Percentiles rank a stretch among this genome's conserved stretches.
phyloP scores from a whole-genome alignment of 2,888 invertebrate genomes.

The Agapostemon virescens region DNA sequence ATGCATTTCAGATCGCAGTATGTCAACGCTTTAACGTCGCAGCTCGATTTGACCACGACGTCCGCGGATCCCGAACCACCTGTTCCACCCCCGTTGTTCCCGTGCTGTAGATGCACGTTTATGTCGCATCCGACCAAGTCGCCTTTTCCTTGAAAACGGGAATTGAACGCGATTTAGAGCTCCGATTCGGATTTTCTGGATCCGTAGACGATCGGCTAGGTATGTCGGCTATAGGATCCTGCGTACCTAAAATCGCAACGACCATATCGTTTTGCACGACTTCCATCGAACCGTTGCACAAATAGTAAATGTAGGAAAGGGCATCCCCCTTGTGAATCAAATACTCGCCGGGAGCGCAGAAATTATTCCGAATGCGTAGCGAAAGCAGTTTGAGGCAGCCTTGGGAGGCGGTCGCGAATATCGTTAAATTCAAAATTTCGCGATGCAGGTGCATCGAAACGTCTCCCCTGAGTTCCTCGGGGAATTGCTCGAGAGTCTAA shows the following conservation, averaged over 20 bases:
- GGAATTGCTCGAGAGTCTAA: slow-evolving; percentile 96
- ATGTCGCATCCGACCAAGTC: slow-evolving; percentile 97
- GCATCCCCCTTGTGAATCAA: slow-evolving; percentile 97
- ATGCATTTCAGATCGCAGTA: slow-evolving; percentile 98
- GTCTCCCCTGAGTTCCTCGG: slow-evolving; percentile 96
- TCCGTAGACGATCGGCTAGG: no score
- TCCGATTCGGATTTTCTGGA: not conserved
- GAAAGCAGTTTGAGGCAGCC: slow-evolving; percentile 96
- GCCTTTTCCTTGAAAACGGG: slow-evolving; percentile 89
- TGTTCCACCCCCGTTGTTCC: slow-evolving; percentile 84
- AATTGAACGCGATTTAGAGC: not conserved
- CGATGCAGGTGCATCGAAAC: slow-evolving; percentile 97
- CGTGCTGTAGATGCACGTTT: slow-evolving; percentile 88
- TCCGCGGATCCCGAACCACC: slow-evolving; percentile 84
- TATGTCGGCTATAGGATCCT: not conserved
- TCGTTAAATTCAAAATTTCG: slow-evolving; percentile 95
- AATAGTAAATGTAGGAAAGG: slow-evolving; percentile 95
- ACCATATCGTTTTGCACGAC: slow-evolving; percentile 98
- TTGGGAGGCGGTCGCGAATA: slow-evolving; percentile 96
- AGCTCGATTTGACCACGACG: slow-evolving; percentile 94
- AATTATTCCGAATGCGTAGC: slow-evolving; percentile 95
- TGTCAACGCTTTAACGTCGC: slow-evolving; percentile 96
- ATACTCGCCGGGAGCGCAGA: slow-evolving; percentile 97
- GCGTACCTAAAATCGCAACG: slow-evolving; percentile 96
- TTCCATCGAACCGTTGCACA: slow-evolving; percentile 98